These are phyloP conservation scores for Pseudanteris insignis DNA, from an alignment of 2,888 invertebrate species.

Conservation along the genomic window DNA sequence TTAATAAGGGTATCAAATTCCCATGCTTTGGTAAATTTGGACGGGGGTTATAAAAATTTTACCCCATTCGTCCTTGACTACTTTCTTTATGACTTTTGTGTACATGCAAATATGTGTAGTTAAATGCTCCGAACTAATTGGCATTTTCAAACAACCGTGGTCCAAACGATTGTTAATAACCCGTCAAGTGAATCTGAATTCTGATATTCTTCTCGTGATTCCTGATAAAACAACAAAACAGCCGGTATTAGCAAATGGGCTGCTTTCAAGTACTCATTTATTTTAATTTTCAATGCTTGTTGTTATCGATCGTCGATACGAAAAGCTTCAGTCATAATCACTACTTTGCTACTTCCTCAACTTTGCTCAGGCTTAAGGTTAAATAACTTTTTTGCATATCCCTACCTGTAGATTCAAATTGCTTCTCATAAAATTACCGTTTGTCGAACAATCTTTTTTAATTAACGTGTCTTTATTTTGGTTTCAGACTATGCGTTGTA, in stretches of 20 bases:
- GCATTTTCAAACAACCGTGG: too few species aligned
- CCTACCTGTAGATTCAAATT: too few species aligned
- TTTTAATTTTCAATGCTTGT: slow-evolving; percentile 42
- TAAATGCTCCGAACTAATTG: too few species aligned
- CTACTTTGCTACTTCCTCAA: slow-evolving; percentile 14
- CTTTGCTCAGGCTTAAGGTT: too few species aligned
- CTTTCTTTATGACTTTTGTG: too few species aligned
- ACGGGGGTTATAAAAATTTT: too few species aligned
- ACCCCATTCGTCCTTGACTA: too few species aligned
- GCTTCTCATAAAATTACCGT: slow-evolving; percentile 8
- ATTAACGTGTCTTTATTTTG: slow-evolving; percentile 40
- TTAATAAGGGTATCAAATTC: too few species aligned
- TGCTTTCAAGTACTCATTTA: slow-evolving; percentile 29
- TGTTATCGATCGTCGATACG: slow-evolving; percentile 23
- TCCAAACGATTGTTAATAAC: slow-evolving; percentile 30
- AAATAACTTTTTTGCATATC: too few species aligned
- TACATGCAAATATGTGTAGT: too few species aligned
- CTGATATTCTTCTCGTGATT: slow-evolving; percentile 29
- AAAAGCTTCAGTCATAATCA: slow-evolving; percentile 20
- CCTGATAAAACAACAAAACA: slow-evolving; percentile 33
- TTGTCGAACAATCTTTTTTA: neutral
- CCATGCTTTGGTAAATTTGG: too few species aligned
- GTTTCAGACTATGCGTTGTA: slow-evolving; percentile 58
- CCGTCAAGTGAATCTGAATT: slow-evolving; percentile 10
- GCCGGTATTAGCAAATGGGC: slow-evolving; percentile 5